phyloP scores from a whole-genome alignment of 2,888 invertebrate species.

The Tetropium fuscum region DNA sequence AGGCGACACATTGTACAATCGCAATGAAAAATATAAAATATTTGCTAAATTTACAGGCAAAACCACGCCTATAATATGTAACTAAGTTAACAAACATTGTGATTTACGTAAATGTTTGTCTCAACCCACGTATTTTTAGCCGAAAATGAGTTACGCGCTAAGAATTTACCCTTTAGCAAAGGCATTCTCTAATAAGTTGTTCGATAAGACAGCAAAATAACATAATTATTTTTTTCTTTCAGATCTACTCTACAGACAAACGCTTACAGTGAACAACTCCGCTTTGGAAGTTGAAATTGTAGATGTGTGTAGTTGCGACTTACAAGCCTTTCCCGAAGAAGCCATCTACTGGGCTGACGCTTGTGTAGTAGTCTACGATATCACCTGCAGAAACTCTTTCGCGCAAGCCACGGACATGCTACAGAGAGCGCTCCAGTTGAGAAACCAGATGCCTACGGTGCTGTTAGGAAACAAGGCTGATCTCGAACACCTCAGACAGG shows the following conservation, averaged over 20 bases:
- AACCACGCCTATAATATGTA: neutral
- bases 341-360: conserved; percentile 85
- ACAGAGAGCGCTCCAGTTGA: conserved; percentile 68
- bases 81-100: neutral
- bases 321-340: conserved; percentile 67
- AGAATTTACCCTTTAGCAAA: neutral
- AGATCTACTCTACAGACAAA: conserved; percentile 83
- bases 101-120: neutral
- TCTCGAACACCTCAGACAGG: conserved; percentile 82
- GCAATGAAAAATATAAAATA: too few relatives aligned
- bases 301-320: conserved; percentile 80
- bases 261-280: conserved; percentile 78
- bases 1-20: too few relatives aligned
- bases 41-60: too few relatives aligned
- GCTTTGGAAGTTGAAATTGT: conserved; percentile 83
- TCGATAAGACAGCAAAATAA: neutral
- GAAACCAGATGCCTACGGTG: conserved; percentile 69
- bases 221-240: conserved; percentile 63
- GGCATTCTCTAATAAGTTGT: neutral
- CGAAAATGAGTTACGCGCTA: neutral
- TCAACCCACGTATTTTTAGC: neutral
- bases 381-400: conserved; percentile 79
- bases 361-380: conserved; percentile 81
- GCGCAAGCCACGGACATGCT: conserved; percentile 77
- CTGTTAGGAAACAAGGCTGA: conserved; percentile 85